Percentiles rank a stretch among this genome's conserved stretches.
Evolutionary conservation across 2,797 vertebrate genomes (phyloP).

Genomic region (Thamnophis elegans): DNA sequence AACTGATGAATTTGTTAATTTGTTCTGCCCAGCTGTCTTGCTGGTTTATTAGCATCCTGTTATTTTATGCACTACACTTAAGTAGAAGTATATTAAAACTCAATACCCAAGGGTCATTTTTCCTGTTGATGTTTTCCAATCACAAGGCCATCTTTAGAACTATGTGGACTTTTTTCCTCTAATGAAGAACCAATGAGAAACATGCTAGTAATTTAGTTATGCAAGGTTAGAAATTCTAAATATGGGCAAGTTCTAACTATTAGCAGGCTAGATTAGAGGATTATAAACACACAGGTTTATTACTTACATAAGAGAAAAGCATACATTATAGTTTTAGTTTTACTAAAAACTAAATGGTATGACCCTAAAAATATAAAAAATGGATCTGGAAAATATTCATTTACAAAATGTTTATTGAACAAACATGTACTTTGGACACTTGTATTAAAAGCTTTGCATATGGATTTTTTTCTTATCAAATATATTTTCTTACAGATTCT

Average conservation of each 20-base stretch:
- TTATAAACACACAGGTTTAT: not conserved
- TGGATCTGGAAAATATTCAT: not conserved
- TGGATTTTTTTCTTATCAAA: not conserved
- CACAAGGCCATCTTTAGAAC: conserved; percentile 32
- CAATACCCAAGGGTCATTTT: conserved; percentile 56
- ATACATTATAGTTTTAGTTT: not conserved
- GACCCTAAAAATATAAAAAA: not conserved
- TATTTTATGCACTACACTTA: conserved; percentile 47
- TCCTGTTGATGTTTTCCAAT: conserved; percentile 45
- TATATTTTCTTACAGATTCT: not conserved
- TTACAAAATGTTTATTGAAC: not conserved
- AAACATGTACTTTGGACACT: not conserved
- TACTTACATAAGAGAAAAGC: not conserved
- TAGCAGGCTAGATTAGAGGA: conserved; percentile 24
- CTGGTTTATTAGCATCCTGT: conserved; percentile 59
- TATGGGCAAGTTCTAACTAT: not conserved
- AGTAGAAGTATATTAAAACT: conserved; percentile 63
- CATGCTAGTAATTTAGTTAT: conserved; percentile 26
- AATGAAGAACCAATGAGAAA: conserved; percentile 17
- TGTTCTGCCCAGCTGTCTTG: conserved; percentile 61
- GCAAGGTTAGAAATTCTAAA: not conserved
- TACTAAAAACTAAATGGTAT: too few relatives aligned
- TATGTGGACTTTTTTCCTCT: conserved; percentile 36
- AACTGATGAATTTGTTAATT: conserved; percentile 66
- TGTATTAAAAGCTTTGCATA: not conserved